Percentiles rank a stretch among this genome's conserved stretches.
Conservation (phyloP, 1,140 invertebrate species). For the Dinoponera quadriceps region DNA sequence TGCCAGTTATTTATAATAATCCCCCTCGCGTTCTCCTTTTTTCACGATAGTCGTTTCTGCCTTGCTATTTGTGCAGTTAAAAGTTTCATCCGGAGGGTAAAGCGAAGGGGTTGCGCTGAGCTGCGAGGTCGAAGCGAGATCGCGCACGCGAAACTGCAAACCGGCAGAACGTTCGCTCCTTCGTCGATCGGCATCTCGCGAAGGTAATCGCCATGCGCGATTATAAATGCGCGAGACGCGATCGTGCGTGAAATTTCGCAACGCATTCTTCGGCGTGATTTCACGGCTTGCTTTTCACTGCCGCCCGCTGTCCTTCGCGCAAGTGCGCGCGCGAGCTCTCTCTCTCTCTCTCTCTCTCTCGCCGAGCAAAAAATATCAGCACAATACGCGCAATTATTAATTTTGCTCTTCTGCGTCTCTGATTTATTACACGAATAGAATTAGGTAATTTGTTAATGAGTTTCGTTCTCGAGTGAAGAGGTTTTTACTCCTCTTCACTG, state of each 20-base stretch:
- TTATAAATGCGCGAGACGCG: too few species aligned
- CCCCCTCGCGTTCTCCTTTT: too few species aligned
- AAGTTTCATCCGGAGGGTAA: neutral
- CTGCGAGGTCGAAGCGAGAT: too few species aligned
- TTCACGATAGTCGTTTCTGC: neutral
- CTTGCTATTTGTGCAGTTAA: neutral
- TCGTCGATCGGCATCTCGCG: neutral
- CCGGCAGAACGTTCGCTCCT: neutral
- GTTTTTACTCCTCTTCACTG: slow-evolving; percentile 5
- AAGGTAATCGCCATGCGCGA: too few species aligned
- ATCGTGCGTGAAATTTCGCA: too few species aligned
- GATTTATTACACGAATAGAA: slow-evolving; percentile 8
- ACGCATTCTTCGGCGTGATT: too few species aligned
- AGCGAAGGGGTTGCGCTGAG: neutral
- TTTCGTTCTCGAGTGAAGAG: neutral
- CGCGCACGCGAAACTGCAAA: neutral
- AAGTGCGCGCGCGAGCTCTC: too few species aligned
- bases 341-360: too few species aligned
- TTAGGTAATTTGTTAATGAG: slow-evolving; percentile 15
- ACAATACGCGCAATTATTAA: slow-evolving; percentile 1
- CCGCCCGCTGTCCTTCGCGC: too few species aligned
- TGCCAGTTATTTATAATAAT: neutral
- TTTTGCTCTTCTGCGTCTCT: neutral
- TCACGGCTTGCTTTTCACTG: too few species aligned
- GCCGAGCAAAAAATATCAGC: too few species aligned